Base-by-base conservation (phyloP, 2,113 vertebrate species). In the Hypomesus transpacificus region DNA sequence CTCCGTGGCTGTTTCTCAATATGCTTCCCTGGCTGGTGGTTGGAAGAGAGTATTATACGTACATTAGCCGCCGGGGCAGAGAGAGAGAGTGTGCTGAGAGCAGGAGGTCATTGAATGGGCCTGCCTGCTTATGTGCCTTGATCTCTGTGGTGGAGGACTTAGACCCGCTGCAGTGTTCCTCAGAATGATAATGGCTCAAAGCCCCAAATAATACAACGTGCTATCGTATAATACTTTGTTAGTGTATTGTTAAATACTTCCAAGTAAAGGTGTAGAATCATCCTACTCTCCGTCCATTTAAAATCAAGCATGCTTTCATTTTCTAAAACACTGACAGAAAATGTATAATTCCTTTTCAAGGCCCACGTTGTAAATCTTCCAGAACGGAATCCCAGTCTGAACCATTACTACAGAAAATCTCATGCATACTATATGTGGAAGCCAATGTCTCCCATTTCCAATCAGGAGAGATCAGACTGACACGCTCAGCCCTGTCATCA, bases 51-150 rank as follows among this genome's bases (percentile, higher is more conserved):
- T 81, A 85, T 82, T 85, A 86, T 76, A 72, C 77, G 77, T 85
- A 79, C 75, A 86, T 88, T 87, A 86, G 78, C 74, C 61, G 14
- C 67, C 74, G 71, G 71, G 78, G 74, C 80, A 82, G 83, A 73
- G 69, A 75, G 83, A 73, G 4, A 52, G 59, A 24, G 59, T 3
- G 20, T 14, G 14, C 6, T 3, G 60, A 63, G 39, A 66, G 31
- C 76, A 80, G 39, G 66, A 79, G 75, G 22, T 26, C 84, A 81
- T 80, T 75, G 84, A 88, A 81, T 77, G 17, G 75, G 77, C 78
- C 77, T 70, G 79, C 22, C 28, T 68, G 71, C 70, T 4, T 28
- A 17, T 14, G 24, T 26, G 76, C 71, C 31, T 14, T 61, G 73
- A 59, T 68, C 77, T 82, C 81, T 82, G 68, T 70, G 70, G 51